phyloP scores from a whole-genome alignment of 2,113 vertebrate genomes.

The Narcine bancroftii region DNA sequence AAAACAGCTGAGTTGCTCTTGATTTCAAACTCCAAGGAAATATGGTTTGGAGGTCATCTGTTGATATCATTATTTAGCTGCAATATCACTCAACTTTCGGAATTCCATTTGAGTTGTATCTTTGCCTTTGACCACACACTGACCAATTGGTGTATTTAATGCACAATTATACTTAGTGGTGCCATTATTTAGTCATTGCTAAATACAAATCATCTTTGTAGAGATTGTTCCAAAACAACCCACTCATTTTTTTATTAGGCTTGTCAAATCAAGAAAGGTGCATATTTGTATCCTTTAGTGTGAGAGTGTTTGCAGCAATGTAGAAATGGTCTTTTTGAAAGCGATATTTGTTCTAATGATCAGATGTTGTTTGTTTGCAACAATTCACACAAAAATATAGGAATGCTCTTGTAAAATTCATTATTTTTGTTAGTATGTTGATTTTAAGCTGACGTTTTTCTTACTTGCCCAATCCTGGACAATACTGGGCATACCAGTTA shows the following conservation, averaged over 20 bases:
- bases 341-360: not conserved
- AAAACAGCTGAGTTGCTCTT: not conserved
- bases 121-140: not conserved
- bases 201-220: conserved; percentile 19
- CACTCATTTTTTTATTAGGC: not conserved
- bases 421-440: not conserved
- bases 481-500: no score
- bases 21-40: not conserved
- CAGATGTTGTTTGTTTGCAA: not conserved
- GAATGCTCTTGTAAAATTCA: not conserved
- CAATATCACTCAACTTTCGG: not conserved
- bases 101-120: not conserved
- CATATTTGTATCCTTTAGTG: not conserved
- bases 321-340: not conserved
- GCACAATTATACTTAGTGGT: not conserved
- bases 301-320: not conserved
- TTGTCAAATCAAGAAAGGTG: conserved; percentile 16
- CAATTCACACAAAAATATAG: not conserved
- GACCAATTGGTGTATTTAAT: not conserved
- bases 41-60: not conserved
- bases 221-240: conserved; percentile 1
- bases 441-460: not conserved
- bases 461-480: not conserved
- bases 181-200: conserved; percentile 12
- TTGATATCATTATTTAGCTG: not conserved